Base-by-base conservation (phyloP, 2,888 invertebrate species). In the Lepidocyrtoides sp. region DNA sequence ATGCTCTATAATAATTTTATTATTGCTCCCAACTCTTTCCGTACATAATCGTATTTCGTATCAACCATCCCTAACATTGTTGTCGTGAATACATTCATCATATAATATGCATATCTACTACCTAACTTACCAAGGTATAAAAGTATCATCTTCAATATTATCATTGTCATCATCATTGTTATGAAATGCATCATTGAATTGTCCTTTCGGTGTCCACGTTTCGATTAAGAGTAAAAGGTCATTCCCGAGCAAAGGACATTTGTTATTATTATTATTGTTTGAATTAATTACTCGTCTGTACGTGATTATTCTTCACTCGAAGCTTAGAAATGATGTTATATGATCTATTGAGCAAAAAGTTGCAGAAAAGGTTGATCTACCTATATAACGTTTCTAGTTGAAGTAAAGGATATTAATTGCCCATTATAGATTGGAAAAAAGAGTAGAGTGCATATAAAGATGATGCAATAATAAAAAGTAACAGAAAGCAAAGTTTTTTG, bases 1-100 rank as follows among this genome's bases (percentile, higher is more conserved):
- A 54, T 20, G 51, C 66, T n/a, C 82, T 69, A 7, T 36, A 4
- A 7, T 2, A 36, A 57, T 54, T 23, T 41, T 79, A 32, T 26
- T 86, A 32, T 3, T 84, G 51, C 84, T 84, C 84, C 84, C 84
- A 89, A 20, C 89, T n/a, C n/a, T n/a, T n/a, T n/a, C n/a, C n/a
- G n/a, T n/a, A n/a, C n/a, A n/a, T n/a, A n/a, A n/a, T n/a, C n/a
- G n/a, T n/a, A n/a, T n/a, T n/a, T n/a, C n/a, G n/a, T n/a, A n/a
- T n/a, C n/a, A n/a, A n/a, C n/a, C n/a, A n/a, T n/a, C n/a, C n/a
- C n/a, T n/a, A n/a, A n/a, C n/a, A n/a, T n/a, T n/a, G n/a, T n/a
- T n/a, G n/a, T n/a, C n/a, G n/a, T n/a, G n/a, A n/a, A n/a, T n/a
- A n/a, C n/a, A n/a, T n/a, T n/a, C n/a, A n/a, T n/a, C n/a, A n/a